phyloP scores from a whole-genome alignment of 2,797 vertebrate species.

The Bryconaethiops microstoma region DNA sequence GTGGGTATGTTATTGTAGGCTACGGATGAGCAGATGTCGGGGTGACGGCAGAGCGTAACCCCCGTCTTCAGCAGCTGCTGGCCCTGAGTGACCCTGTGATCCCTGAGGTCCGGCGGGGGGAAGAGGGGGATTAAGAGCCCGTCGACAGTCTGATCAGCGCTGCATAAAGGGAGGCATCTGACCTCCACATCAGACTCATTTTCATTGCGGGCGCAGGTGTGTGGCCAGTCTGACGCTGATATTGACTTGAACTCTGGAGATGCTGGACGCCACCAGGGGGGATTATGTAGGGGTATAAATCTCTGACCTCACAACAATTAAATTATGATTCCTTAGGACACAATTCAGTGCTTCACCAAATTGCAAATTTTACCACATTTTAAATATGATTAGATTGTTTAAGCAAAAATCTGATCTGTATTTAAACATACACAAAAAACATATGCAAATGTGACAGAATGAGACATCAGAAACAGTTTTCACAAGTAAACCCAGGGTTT shows the following conservation, averaged over 20 bases:
- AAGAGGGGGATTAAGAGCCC: constrained; percentile 76
- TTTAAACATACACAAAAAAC: too few species aligned
- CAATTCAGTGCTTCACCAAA: not conserved
- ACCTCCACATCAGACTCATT: constrained; percentile 49
- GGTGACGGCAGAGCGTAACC: constrained; percentile 74
- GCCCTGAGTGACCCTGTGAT: constrained; percentile 79
- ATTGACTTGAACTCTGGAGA: constrained; percentile 2
- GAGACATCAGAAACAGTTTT: too few species aligned
- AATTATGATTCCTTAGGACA: not conserved
- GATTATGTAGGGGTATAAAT: not conserved
- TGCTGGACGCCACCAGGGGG: not conserved
- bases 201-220: constrained; percentile 64
- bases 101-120: constrained; percentile 64
- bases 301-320: not conserved
- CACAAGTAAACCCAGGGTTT: too few species aligned
- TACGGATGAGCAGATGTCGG: constrained; percentile 82
- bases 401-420: too few species aligned
- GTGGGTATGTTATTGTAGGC: constrained; percentile 59
- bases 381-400: not conserved
- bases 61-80: constrained; percentile 75
- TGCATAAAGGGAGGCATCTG: constrained; percentile 63
- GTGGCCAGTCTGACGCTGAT: constrained; percentile 37
- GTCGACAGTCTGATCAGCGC: constrained; percentile 69
- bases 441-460: too few species aligned
- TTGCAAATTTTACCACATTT: not conserved